Evolutionary conservation across 2,888 invertebrate species (phyloP), one percentile per base, ranked within the genome.

Genomic region (Tuberolachnus salignus): DNA sequence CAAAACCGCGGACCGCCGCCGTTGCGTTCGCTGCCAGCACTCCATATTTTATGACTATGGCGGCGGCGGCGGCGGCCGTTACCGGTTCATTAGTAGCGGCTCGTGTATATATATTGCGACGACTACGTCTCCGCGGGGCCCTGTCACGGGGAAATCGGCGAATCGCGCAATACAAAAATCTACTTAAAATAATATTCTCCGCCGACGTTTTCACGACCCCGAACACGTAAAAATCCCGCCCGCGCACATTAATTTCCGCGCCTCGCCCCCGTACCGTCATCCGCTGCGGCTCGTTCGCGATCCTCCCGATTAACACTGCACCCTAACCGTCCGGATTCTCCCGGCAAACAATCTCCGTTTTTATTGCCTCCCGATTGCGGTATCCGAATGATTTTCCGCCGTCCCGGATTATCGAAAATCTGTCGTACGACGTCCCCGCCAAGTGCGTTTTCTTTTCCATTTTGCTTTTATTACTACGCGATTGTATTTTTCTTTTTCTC

Each of bases 81-180:
- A 75, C 66, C 46, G 75, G 75, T 75, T 75, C 66, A 75, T 75
- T 67, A 75, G 75, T 75, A 46, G 66, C 42, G n/a, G 53, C 34
- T 44, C 8, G 49, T 21, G 61, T 23, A 66, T 55, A n/a, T n/a
- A n/a, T n/a, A n/a, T 3, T 4, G 51, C 51, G 51, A 51, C 16
- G 51, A 44, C 34, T 4, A 34, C 34, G 34, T 34, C 34, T 34
- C 3, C 34, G 34, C 34, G 34, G 51, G 19, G 73, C 19, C 10
- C 74, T 44, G 53, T 55, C 67, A 21, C 74, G 55, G 55, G n/a
- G 9, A 66, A 74, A 64, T 74, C 53, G 23, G 53, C 53, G 13
- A 44, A 67, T 66, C 13, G 75, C 67, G 14, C 13, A 34, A 4
- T 34, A 34, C 34, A 19, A 57, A 46, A 66, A 64, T 44, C 73